These are phyloP conservation scores for Apotomis turbidana DNA, from an alignment of 2,888 invertebrate species.

Conservation along the genomic window DNA sequence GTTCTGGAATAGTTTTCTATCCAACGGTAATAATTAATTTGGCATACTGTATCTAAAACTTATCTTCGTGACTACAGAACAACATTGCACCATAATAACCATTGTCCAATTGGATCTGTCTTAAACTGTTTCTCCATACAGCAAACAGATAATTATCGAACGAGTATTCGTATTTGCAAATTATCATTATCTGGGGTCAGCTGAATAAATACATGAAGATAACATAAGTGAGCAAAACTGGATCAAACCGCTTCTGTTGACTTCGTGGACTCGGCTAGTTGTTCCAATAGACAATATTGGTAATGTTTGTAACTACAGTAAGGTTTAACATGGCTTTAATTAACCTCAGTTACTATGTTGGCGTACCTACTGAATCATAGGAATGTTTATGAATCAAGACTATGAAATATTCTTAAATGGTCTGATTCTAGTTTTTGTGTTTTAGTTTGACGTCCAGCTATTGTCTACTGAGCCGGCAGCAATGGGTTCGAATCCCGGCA, in stretches of 20 bases:
- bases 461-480: too few species aligned
- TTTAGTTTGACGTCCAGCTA: too few species aligned
- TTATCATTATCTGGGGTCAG: slow-evolving; percentile 55
- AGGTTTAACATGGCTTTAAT: too few species aligned
- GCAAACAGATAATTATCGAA: slow-evolving; percentile 28
- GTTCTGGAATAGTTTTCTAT: too few species aligned
- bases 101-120: not conserved
- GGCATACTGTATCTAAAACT: too few species aligned
- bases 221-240: slow-evolving; percentile 46
- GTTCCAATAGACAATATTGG: slow-evolving; percentile 6
- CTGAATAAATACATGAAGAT: slow-evolving; percentile 44
- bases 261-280: slow-evolving; percentile 1
- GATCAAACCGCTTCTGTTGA: slow-evolving; percentile 46
- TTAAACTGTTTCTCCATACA: slow-evolving; percentile 6
- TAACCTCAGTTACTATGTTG: slow-evolving; percentile 3
- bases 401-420: too few species aligned
- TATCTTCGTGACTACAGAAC: too few species aligned
- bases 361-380: too few species aligned
- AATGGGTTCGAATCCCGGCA: too few species aligned
- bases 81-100: not conserved
- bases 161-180: slow-evolving; percentile 19
- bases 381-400: too few species aligned
- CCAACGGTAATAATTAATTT: too few species aligned
- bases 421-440: too few species aligned
- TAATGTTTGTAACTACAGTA: not conserved